Percentiles rank a stretch among this genome's conserved stretches.
Conservation (phyloP, 2,113 vertebrate genomes). For the Peromyscus maniculatus region DNA sequence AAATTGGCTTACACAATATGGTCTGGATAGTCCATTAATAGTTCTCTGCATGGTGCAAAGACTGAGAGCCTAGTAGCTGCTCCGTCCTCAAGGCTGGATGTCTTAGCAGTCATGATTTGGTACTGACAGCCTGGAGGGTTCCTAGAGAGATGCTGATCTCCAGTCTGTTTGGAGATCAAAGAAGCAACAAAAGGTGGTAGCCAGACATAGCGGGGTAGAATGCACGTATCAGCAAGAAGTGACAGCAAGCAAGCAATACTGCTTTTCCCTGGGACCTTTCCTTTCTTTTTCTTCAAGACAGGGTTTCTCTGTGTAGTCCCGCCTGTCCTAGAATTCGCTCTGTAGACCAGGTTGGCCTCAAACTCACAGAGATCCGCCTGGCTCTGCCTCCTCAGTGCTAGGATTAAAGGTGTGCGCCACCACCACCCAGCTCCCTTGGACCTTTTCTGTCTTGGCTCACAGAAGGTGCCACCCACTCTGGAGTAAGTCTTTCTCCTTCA, state of each 20-base stretch:
- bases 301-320: not conserved
- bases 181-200: not conserved
- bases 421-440: no score
- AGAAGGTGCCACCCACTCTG: not conserved
- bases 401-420: not conserved
- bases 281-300: not conserved
- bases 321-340: no score
- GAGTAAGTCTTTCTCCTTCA: not conserved
- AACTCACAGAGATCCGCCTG: not conserved
- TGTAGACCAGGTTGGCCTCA: not conserved
- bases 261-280: not conserved
- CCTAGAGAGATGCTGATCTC: not conserved
- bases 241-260: not conserved
- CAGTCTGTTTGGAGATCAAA: not conserved
- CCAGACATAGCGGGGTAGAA: no score
- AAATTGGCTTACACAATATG: not conserved
- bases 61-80: not conserved
- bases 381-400: not conserved
- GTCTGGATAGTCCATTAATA: no score
- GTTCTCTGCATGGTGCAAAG: not conserved
- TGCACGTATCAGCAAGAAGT: not conserved
- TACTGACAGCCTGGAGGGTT: not conserved
- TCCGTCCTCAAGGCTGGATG: not conserved
- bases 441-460: not conserved
- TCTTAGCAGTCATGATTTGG: no score